Conservation (phyloP, 2,888 invertebrate species). For the Ischnus inquisitorius region DNA sequence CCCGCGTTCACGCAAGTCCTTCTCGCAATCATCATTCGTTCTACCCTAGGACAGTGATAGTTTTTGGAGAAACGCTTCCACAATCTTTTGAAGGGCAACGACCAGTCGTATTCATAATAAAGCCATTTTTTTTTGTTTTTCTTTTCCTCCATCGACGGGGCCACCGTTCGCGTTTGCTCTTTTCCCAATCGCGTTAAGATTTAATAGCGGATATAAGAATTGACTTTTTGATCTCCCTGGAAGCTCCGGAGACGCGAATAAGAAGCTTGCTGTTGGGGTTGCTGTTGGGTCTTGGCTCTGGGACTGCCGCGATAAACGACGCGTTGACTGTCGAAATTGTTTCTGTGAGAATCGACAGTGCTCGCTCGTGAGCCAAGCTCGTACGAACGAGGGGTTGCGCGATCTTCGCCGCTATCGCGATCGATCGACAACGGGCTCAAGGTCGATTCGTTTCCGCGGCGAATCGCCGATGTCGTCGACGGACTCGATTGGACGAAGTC, state of each 20-base stretch:
- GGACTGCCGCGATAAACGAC: constrained; percentile 33
- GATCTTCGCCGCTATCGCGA: constrained; percentile 18
- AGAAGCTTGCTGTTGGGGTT: constrained; percentile 75
- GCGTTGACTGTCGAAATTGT: constrained; percentile 17
- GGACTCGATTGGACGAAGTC: neutral
- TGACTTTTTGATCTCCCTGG: constrained; percentile 77
- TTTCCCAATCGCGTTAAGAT: neutral
- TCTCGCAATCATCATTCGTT: too few relatives aligned
- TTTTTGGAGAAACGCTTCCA: neutral
- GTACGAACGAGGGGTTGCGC: constrained; percentile 20
- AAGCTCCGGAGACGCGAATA: constrained; percentile 78
- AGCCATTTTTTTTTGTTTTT: neutral
- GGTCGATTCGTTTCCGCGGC: constrained; percentile 26
- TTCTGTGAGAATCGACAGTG: neutral
- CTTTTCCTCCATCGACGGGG: neutral
- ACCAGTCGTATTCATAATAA: neutral
- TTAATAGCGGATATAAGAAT: constrained; percentile 78
- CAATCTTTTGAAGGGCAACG: neutral
- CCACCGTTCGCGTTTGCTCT: neutral
- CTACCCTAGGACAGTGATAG: too few relatives aligned
- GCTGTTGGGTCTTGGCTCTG: constrained; percentile 65
- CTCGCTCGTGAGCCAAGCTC: neutral
- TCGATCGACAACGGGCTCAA: constrained; percentile 9
- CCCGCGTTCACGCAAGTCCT: too few relatives aligned
- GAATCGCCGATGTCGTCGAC: neutral